Evolutionary conservation across 2,797 vertebrate genomes (phyloP).

Genomic region (Synanceia verrucosa): DNA sequence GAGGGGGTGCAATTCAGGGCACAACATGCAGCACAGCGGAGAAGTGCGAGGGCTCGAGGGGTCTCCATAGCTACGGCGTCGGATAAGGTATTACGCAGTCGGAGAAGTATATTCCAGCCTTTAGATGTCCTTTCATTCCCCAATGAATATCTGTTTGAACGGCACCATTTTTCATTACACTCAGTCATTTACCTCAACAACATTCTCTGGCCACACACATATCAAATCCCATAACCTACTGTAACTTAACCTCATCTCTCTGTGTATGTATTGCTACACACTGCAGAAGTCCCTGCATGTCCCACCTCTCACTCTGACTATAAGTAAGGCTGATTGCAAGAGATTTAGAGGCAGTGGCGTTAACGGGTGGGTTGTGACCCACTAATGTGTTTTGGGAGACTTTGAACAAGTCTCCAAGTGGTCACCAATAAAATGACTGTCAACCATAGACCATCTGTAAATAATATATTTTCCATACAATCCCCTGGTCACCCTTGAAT

Average conservation of each 20-base stretch:
- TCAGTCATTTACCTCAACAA: no score
- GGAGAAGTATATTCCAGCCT: no score
- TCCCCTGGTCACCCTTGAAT: neutral
- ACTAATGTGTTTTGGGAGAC: constrained; percentile 21
- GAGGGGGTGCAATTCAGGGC: no score
- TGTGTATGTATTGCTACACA: neutral
- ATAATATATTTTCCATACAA: constrained; percentile 11
- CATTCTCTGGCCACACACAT: no score
- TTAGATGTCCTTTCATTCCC: no score
- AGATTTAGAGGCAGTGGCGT: constrained; percentile 13
- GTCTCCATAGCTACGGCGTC: no score
- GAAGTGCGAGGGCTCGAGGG: no score
- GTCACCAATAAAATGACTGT: constrained; percentile 29
- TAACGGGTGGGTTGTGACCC: constrained; percentile 9
- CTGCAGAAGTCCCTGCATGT: neutral
- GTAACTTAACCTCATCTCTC: neutral
- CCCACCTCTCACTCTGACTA: neutral
- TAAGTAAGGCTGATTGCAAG: neutral
- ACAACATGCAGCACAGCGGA: no score
- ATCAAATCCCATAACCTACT: no score
- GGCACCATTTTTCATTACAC: no score
- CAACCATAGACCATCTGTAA: constrained; percentile 12
- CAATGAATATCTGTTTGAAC: no score
- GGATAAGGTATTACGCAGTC: no score
- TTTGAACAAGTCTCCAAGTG: constrained; percentile 2